These are phyloP conservation scores for Rhorus exstirpatorius DNA, from an alignment of 2,888 invertebrate genomes.

Conservation along the genomic window DNA sequence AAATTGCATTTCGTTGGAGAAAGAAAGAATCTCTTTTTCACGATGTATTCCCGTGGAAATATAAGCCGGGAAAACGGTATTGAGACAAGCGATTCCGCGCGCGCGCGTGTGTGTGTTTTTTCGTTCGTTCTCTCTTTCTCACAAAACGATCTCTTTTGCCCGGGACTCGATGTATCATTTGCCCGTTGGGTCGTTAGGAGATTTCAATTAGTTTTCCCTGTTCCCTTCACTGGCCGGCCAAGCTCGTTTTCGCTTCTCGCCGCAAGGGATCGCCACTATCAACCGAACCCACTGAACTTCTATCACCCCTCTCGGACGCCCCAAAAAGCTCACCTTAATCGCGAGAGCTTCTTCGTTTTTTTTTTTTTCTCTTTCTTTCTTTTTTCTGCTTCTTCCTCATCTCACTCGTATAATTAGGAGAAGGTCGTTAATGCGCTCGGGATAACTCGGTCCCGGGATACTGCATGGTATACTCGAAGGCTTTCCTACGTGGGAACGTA, in stretches of 20 bases:
- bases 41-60: not conserved
- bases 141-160: constrained; percentile 73
- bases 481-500: constrained; percentile 30
- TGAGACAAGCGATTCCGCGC: constrained; percentile 78
- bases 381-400: constrained; percentile 22
- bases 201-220: constrained; percentile 86
- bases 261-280: constrained; percentile 23
- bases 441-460: constrained; percentile 71
- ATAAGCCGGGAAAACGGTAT: constrained; percentile 82
- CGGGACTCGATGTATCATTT: constrained; percentile 85
- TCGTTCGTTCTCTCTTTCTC: constrained; percentile 24
- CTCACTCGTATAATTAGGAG: constrained; percentile 83
- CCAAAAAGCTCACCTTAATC: constrained; percentile 79
- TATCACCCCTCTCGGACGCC: constrained; percentile 20
- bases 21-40: constrained; percentile 41
- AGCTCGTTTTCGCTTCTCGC: constrained; percentile 48
- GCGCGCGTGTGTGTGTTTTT: constrained; percentile 41
- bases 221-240: constrained; percentile 74
- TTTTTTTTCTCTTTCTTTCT: constrained; percentile 4
- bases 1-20: constrained; percentile 78
- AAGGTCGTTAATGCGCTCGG: constrained; percentile 84
- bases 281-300: constrained; percentile 1
- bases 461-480: constrained; percentile 14
- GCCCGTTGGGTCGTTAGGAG: constrained; percentile 85
- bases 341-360: constrained; percentile 80